phyloP scores from a whole-genome alignment of 2,888 invertebrate genomes.

The Habrosyne pyritoides region DNA sequence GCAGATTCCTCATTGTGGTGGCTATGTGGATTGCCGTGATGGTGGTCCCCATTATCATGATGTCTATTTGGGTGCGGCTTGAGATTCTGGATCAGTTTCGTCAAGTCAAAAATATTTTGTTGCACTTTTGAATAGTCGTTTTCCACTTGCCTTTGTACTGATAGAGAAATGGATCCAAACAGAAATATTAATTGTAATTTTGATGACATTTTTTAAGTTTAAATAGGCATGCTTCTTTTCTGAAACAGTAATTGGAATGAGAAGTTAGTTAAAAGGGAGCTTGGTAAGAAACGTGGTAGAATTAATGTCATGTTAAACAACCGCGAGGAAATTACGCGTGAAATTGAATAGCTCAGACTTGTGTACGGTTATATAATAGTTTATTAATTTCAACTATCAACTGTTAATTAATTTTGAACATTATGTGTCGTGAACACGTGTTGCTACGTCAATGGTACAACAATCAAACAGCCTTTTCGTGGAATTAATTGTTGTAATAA shows the following conservation, averaged over 20 bases:
- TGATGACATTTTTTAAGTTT: neutral
- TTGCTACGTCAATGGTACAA: neutral
- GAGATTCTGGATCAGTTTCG: slow-evolving; percentile 12
- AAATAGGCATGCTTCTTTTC: slow-evolving; percentile 4
- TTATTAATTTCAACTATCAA: slow-evolving; percentile 11
- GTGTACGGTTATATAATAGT: slow-evolving; percentile 8
- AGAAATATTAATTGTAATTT: neutral
- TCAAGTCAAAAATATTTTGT: slow-evolving; percentile 6
- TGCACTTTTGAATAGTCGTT: neutral
- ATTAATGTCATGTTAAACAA: slow-evolving; percentile 20
- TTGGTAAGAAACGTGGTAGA: slow-evolving; percentile 19
- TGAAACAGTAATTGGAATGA: slow-evolving; percentile 11
- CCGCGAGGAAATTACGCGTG: slow-evolving; percentile 27
- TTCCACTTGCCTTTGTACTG: slow-evolving; percentile 9
- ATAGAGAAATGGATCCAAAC: neutral
- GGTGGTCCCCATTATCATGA: neutral
- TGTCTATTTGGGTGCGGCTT: slow-evolving; percentile 14
- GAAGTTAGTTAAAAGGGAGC: slow-evolving; percentile 11
- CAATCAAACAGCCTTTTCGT: too few species aligned
- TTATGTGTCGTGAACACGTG: neutral
- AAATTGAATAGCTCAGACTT: slow-evolving; percentile 22
- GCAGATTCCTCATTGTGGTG: neutral
- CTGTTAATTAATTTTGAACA: slow-evolving; percentile 7
- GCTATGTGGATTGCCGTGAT: neutral
- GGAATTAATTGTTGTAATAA: too few species aligned